A percentile compares a stretch with the other conserved stretches of the same genome.
These are phyloP conservation scores for Corythornis leucogaster DNA, from an alignment of 2,797 vertebrate species.

Conservation along the genomic window DNA sequence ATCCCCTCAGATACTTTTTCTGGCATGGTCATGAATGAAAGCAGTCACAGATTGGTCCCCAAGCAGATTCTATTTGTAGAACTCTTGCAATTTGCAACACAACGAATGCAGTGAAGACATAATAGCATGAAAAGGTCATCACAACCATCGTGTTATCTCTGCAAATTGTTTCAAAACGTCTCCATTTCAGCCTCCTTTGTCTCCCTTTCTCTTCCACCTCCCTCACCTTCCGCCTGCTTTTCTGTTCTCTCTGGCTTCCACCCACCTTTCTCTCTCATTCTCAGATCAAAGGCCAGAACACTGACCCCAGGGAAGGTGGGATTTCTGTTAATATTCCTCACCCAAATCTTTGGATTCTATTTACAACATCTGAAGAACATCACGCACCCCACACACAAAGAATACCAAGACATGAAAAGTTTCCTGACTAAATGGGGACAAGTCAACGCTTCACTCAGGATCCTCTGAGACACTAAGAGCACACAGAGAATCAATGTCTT, in stretches of 20 bases:
- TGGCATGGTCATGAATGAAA: background rate
- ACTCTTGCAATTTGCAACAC: background rate
- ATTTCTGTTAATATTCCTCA: background rate
- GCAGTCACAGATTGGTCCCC: background rate
- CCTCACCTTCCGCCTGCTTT: background rate
- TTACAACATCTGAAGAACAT: background rate
- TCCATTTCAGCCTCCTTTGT: background rate
- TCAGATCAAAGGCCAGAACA: background rate
- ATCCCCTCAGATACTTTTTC: background rate
- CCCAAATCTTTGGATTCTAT: background rate
- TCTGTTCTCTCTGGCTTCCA: background rate
- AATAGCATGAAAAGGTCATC: background rate
- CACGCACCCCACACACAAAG: background rate
- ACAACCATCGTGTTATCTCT: rapidly evolving
- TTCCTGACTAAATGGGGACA: background rate
- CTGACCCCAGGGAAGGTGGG: background rate
- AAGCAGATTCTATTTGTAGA: background rate
- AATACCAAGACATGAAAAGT: background rate
- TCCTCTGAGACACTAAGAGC: conserved; percentile 1
- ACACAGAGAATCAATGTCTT: background rate
- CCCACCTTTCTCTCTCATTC: background rate
- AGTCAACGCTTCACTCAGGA: background rate
- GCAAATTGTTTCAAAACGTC: background rate
- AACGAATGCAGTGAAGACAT: background rate
- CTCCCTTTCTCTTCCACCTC: background rate